phyloP scores from a whole-genome alignment of 2,888 invertebrate genomes.

The Parnassius smintheus region DNA sequence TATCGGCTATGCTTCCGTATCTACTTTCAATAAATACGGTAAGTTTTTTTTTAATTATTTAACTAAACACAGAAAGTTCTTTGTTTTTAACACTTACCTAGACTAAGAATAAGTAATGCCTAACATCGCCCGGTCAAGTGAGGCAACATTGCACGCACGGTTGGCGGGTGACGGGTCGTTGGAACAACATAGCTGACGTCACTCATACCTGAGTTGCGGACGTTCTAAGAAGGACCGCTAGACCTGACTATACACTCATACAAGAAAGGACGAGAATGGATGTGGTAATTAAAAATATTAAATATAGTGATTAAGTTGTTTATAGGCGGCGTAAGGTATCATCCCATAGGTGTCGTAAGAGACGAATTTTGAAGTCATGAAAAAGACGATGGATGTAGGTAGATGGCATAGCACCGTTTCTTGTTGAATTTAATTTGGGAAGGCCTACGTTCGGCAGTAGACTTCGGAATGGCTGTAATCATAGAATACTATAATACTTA shows the following conservation, averaged over 20 bases:
- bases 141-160: constrained; percentile 25
- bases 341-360: background rate
- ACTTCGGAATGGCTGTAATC: no score
- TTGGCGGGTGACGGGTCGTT: constrained; percentile 20
- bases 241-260: constrained; percentile 11
- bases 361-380: no score
- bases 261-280: constrained; percentile 4
- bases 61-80: no score
- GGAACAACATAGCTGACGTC: constrained; percentile 31
- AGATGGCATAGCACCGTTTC: no score
- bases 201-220: constrained; percentile 33
- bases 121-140: constrained; percentile 21
- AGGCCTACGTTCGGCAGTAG: no score
- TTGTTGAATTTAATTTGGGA: no score
- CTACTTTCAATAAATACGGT: no score
- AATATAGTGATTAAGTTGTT: background rate
- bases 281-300: constrained; percentile 17
- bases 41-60: no score
- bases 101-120: constrained; percentile 12
- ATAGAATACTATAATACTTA: no score
- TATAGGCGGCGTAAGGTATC: background rate
- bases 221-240: constrained; percentile 32
- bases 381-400: no score
- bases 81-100: background rate
- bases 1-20: no score